phyloP scores from a whole-genome alignment of 2,797 vertebrate species.

The Phalanger gymnotis region DNA sequence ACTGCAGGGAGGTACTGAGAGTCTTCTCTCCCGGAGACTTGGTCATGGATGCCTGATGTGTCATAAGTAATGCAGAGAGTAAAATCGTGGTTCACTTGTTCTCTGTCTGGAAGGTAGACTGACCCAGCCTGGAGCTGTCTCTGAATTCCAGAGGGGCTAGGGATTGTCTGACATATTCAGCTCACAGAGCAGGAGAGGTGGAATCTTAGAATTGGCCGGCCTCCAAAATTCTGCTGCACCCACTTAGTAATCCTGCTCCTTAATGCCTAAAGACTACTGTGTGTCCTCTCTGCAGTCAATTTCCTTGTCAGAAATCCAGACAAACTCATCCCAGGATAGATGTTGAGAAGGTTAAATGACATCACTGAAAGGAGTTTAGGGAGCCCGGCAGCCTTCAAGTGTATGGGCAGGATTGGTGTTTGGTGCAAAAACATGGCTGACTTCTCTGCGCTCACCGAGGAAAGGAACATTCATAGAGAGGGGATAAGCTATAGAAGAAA shows the following conservation, averaged over 20 bases:
- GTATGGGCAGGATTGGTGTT: neutral
- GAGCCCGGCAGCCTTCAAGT: neutral
- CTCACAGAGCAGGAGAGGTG: neutral
- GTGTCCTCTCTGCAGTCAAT: neutral
- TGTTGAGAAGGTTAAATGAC: neutral
- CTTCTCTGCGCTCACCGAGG: neutral
- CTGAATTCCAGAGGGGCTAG: neutral
- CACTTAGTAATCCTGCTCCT: neutral
- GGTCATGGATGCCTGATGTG: neutral
- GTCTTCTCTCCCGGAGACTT: neutral
- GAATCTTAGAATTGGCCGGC: neutral
- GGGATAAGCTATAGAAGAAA: neutral
- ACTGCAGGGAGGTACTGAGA: neutral
- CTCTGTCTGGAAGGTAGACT: neutral
- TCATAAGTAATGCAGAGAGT: neutral
- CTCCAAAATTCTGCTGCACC: neutral
- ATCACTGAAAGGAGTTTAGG: neutral
- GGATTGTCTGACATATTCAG: neutral
- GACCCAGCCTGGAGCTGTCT: neutral
- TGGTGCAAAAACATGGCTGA: neutral
- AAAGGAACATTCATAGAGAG: neutral
- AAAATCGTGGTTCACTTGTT: neutral
- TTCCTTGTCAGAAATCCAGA: constrained; percentile 6
- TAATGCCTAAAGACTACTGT: neutral
- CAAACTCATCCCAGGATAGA: neutral